Evolutionary conservation across 2,113 vertebrate genomes (phyloP), one percentile per base, ranked within the genome.

Genomic region (Epinephelus cyanopodus): DNA sequence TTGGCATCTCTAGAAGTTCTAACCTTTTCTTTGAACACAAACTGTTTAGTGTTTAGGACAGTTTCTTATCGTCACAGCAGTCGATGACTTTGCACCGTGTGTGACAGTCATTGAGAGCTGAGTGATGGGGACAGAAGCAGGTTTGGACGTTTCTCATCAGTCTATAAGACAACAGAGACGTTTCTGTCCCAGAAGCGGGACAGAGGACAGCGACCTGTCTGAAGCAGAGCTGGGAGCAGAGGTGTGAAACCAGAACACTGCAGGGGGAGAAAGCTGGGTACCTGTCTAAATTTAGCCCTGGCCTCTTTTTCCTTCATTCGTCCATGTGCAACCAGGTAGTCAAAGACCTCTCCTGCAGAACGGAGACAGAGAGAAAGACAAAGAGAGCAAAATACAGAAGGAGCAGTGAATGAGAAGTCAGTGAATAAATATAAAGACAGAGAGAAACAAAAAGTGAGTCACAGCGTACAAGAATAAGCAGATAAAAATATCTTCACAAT

Each of bases 241-340:
- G 89, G 84, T 85, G 89, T 83, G 87, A 90, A 91, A 92, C 63
- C 90, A 64, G 83, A 89, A 87, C 88, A 85, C 83, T 91, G 90
- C 86, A 87, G 86, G 86, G 77, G 81, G 65, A 76, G 64, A 83
- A 75, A 82, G 81, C 78, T 79, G 71, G 81, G 92, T 97, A 99
- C 98, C 97, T 99, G 98, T 97, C 98, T 97, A 97, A 99, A 99
- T 95, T 99, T 99, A 95, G 98, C 95, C 95, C 98, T 97, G 94
- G 98, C 98, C 95, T 99, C 98, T 89, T 99, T 99, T 95, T 99
- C 98, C 95, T 99, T 99, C 98, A 99, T 99, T 95, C 98, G 96
- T 96, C 98, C 98, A 93, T 99, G 98, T 92, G 98, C 97, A 92
- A 99, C 98, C 93, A 99, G 96, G 95, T 99, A 99, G 95, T 99